phyloP scores from a whole-genome alignment of 2,113 vertebrate species.

The Odocoileus hemionus region DNA sequence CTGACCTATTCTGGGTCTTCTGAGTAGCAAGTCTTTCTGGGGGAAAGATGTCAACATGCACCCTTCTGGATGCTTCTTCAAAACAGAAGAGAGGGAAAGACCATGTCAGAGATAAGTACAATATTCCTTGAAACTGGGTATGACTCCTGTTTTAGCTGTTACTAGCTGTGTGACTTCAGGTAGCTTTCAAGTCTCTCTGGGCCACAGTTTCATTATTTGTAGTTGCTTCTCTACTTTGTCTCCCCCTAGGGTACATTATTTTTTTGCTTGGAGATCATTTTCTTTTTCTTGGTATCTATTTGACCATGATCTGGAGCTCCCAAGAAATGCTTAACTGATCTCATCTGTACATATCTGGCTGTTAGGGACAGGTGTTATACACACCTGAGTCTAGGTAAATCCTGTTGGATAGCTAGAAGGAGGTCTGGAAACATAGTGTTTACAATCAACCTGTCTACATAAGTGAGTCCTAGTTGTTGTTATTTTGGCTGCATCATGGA shows the following conservation, averaged over 20 bases:
- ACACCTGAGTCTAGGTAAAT: not conserved
- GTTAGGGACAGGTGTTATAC: not conserved
- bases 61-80: not conserved
- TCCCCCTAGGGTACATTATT: not conserved
- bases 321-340: not conserved
- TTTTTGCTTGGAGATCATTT: not conserved
- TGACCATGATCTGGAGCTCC: not conserved
- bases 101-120: not conserved
- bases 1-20: not conserved
- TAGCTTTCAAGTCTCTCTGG: not conserved
- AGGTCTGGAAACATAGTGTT: not conserved
- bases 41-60: not conserved
- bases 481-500: not conserved
- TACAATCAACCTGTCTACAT: not conserved
- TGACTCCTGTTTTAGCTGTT: not conserved
- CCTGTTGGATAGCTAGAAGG: not conserved
- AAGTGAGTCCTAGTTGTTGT: not conserved
- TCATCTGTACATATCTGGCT: not conserved
- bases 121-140: not conserved
- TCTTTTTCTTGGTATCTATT: not conserved
- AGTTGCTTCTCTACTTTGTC: not conserved
- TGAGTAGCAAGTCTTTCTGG: not conserved
- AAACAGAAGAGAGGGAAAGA: not conserved
- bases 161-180: not conserved
- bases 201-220: not conserved